These are phyloP conservation scores for Styela clava DNA, from an alignment of 23 tunicate genomes.

Conservation along the genomic window DNA sequence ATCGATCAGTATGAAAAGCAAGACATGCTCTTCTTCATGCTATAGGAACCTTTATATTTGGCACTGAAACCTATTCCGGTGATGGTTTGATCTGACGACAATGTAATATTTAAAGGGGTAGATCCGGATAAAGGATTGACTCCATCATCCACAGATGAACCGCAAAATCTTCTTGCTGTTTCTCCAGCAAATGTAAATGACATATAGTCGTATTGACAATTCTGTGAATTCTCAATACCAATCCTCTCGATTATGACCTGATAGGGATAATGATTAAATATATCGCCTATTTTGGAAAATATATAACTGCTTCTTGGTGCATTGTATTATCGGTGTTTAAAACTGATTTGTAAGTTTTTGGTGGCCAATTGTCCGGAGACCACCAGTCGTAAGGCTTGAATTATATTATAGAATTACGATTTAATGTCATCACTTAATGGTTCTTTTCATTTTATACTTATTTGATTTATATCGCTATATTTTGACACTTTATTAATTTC, in stretches of 20 bases:
- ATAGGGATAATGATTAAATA: not conserved
- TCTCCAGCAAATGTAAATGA: slow-evolving; percentile 29
- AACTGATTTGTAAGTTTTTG: too few relatives aligned
- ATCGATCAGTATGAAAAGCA: too few relatives aligned
- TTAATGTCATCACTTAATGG: too few relatives aligned
- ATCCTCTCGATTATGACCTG: slow-evolving; percentile 41
- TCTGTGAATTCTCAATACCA: slow-evolving; percentile 55
- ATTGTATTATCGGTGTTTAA: too few relatives aligned
- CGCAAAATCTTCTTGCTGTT: slow-evolving; percentile 50
- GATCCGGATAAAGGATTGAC: slow-evolving; percentile 29
- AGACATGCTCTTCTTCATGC: slow-evolving; percentile 3
- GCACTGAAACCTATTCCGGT: slow-evolving; percentile 53
- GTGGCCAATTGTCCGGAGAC: too few relatives aligned
- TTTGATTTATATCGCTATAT: too few relatives aligned
- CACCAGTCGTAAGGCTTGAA: too few relatives aligned
- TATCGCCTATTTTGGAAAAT: too few relatives aligned
- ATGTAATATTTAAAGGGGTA: slow-evolving; percentile 33
- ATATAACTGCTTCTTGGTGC: too few relatives aligned
- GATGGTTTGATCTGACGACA: slow-evolving; percentile 45
- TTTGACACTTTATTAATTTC: too few relatives aligned
- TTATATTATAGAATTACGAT: too few relatives aligned
- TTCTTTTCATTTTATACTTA: too few relatives aligned
- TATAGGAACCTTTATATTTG: slow-evolving; percentile 43
- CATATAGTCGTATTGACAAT: slow-evolving; percentile 66
- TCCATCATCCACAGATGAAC: slow-evolving; percentile 6